These are phyloP conservation scores for Globia sparganii DNA, from an alignment of 2,888 invertebrate species.

Conservation along the genomic window DNA sequence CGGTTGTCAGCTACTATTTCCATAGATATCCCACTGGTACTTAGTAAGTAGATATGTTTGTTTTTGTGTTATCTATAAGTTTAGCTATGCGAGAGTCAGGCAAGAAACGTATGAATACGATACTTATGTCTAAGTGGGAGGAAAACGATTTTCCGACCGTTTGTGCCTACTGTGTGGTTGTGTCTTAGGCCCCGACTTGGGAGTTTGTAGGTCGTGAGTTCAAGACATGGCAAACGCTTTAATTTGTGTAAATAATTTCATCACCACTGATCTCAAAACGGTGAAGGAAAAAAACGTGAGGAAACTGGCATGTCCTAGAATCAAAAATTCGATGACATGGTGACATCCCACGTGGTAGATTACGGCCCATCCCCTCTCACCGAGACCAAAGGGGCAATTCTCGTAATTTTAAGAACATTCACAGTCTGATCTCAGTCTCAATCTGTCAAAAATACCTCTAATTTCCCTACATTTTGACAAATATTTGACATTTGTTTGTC, in stretches of 20 bases:
- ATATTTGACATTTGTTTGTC: too few relatives aligned
- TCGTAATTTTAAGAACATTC: too few relatives aligned
- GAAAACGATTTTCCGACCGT: neutral
- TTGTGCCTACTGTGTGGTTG: neutral
- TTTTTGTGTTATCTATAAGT: slow-evolving; percentile 36
- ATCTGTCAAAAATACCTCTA: too few relatives aligned
- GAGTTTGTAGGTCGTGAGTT: too few relatives aligned
- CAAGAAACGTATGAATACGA: too few relatives aligned
- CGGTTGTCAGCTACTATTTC: slow-evolving; percentile 80
- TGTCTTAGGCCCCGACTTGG: too few relatives aligned
- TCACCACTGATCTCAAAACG: neutral
- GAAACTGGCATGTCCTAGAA: neutral
- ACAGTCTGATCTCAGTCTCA: too few relatives aligned
- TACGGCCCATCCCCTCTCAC: neutral
- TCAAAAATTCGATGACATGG: neutral
- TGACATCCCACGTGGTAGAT: neutral
- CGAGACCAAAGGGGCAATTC: too few relatives aligned
- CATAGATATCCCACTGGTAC: slow-evolving; percentile 61
- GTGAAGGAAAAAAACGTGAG: neutral
- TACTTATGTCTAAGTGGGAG: neutral
- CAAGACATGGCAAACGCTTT: neutral
- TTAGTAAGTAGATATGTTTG: slow-evolving; percentile 45
- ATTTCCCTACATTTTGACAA: too few relatives aligned
- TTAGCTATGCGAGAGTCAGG: neutral
- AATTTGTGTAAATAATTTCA: neutral